A percentile compares a stretch with the other conserved stretches of the same genome.
Evolutionary conservation across 2,888 invertebrate genomes (phyloP).

Genomic region (Drosophila mercatorum): DNA sequence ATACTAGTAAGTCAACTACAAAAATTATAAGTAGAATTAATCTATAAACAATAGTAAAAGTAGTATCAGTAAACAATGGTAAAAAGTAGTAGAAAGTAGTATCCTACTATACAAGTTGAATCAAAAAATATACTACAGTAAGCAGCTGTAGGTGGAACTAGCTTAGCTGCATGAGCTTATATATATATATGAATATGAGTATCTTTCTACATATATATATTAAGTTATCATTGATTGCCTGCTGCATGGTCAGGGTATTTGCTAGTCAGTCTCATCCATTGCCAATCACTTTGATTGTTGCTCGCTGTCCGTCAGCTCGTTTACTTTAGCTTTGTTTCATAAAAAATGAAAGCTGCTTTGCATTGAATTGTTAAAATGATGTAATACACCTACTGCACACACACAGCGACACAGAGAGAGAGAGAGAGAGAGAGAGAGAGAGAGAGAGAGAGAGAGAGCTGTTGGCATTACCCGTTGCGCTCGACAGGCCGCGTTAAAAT

Average conservation of each 20-base stretch:
- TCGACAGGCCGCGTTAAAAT: conserved; percentile 70
- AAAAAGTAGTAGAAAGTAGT: no score
- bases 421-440: no score
- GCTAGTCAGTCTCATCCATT: conserved; percentile 1
- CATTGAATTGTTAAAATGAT: conserved; percentile 52
- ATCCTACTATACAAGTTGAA: not conserved
- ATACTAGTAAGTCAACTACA: no score
- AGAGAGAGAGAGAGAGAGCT: not conserved
- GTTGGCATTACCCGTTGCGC: conserved; percentile 44
- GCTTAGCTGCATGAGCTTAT: not conserved
- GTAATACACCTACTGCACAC: conserved; percentile 12
- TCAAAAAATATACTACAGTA: no score
- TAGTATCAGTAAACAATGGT: no score
- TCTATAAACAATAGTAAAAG: no score
- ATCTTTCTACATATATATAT: not conserved
- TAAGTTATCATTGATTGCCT: no score
- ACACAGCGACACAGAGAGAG: no score
- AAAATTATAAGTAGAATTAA: no score
- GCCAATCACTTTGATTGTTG: conserved; percentile 66
- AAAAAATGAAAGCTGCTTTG: conserved; percentile 6
- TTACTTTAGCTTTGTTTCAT: conserved; percentile 35
- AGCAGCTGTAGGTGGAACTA: not conserved
- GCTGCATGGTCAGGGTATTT: not conserved
- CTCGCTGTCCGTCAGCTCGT: conserved; percentile 1
- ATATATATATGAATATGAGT: no score